Base-by-base conservation (phyloP, 2,888 invertebrate genomes). In the Nomada flava region DNA sequence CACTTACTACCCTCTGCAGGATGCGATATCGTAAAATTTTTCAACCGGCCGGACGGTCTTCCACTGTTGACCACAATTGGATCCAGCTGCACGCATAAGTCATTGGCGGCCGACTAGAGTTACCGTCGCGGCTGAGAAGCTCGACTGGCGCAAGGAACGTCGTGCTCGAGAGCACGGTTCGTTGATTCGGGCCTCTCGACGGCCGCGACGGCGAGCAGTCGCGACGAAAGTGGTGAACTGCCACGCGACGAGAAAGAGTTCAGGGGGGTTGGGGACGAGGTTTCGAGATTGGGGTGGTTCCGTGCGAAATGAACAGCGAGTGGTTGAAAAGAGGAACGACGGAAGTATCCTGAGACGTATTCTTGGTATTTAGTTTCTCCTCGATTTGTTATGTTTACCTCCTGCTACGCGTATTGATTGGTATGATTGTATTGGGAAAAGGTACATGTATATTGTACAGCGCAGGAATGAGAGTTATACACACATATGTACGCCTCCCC, bases 91-190 rank as follows among this genome's bases (percentile, higher is more conserved):
- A 70, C 64, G 74, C 76, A 77, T 86, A 82, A 82, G 75, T 84
- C 86, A 79, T 88, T 84, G 55, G 52, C 74, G 52, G 77, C 47
- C 69, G 77, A 76, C 65, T 79, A 73, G 79, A 81, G 82, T 81
- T 78, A 79, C 85, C 55, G 23, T 18, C 44, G 53, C 47, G 52
- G 23, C 23, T 9, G 71, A n/a, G 70, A 62, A 60, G 50, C 70
- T 69, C 71, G 57, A 65, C 62, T 57, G 73, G 67, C 76, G 29
- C 52, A 63, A 79, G 83, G 55, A 79, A 78, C 82, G 75, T 80
- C 77, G 62, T 79, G 72, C 59, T 68, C 47, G 53, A 50, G 52
- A 26, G 52, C 72, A 85, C 79, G 85, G 79, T 78, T 83, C 82
- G 87, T 85, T 87, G 87, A 67, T 63, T 85, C 80, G 50, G 47